These are phyloP conservation scores for Micromys minutus DNA, from an alignment of 2,113 vertebrate genomes.

Conservation along the genomic window DNA sequence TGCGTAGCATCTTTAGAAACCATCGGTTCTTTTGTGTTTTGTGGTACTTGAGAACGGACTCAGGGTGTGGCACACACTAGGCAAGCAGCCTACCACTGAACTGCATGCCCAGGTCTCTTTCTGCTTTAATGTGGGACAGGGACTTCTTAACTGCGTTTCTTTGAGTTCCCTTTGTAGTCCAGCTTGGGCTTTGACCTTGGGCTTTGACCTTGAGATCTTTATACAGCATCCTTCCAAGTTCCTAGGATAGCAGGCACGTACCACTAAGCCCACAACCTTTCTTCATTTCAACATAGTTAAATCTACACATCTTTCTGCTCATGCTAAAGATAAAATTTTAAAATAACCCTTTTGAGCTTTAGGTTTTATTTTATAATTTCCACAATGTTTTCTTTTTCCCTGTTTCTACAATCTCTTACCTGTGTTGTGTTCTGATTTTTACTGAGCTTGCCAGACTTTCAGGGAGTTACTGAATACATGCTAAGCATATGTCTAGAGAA, in stretches of 20 bases:
- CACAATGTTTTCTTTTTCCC: not conserved
- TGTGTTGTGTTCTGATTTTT: not conserved
- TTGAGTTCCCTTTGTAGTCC: not conserved
- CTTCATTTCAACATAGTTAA: conserved; percentile 32
- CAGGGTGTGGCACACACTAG: not conserved
- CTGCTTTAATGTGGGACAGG: not conserved
- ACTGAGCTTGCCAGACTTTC: not conserved
- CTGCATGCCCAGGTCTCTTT: not conserved
- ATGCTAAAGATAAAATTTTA: not conserved
- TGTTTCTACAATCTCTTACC: not conserved
- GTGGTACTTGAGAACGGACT: not conserved
- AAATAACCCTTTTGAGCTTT: not conserved
- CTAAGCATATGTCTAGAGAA: not conserved
- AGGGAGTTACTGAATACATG: not conserved
- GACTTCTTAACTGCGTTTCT: not conserved
- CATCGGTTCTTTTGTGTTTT: not conserved
- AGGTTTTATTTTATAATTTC: not conserved
- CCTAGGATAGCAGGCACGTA: not conserved
- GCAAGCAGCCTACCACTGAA: not conserved
- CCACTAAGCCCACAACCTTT: not conserved
- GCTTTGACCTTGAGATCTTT: not conserved
- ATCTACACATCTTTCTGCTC: not conserved
- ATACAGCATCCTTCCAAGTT: not conserved
- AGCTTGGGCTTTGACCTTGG: not conserved
- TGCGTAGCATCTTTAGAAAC: not conserved